A percentile compares a stretch with the other conserved stretches of the same genome.
Conservation (phyloP, 2,113 vertebrate species). For the Cyprinodon brontotheroides region DNA sequence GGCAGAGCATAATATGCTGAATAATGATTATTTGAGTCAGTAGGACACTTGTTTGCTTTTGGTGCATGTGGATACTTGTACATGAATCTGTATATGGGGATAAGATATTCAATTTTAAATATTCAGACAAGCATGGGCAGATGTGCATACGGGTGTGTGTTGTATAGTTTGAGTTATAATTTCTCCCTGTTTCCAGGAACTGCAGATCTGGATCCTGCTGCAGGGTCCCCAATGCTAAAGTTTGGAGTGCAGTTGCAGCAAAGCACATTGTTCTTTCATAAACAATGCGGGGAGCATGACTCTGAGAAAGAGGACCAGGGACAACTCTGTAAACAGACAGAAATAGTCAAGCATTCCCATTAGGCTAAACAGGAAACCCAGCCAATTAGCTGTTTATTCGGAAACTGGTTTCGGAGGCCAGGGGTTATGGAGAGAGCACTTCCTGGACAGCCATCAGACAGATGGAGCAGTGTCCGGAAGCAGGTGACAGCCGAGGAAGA, state of each 20-base stretch:
- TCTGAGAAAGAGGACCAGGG: conserved; percentile 66
- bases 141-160: conserved; percentile 23
- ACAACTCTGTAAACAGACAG: conserved; percentile 79
- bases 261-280: conserved; percentile 73
- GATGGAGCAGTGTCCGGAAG: conserved; percentile 53
- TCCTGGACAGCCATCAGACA: conserved; percentile 75
- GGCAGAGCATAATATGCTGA: conserved; percentile 50
- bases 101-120: conserved; percentile 9
- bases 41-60: conserved; percentile 23
- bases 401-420: conserved; percentile 74
- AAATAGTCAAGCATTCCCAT: conserved; percentile 80
- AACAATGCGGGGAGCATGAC: conserved; percentile 68
- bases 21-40: not conserved
- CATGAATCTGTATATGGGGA: not conserved
- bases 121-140: conserved; percentile 15
- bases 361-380: conserved; percentile 85
- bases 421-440: conserved; percentile 77
- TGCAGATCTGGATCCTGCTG: conserved; percentile 46
- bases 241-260: conserved; percentile 53
- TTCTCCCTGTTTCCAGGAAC: conserved; percentile 56
- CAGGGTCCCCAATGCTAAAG: conserved; percentile 50
- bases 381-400: conserved; percentile 84
- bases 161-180: not conserved
- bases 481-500: conserved; percentile 65
- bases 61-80: not conserved